A percentile compares a stretch with the other conserved stretches of the same genome.
These are phyloP conservation scores for Ptychadena robeensis DNA, from an alignment of 2,797 vertebrate species.

Conservation along the genomic window DNA sequence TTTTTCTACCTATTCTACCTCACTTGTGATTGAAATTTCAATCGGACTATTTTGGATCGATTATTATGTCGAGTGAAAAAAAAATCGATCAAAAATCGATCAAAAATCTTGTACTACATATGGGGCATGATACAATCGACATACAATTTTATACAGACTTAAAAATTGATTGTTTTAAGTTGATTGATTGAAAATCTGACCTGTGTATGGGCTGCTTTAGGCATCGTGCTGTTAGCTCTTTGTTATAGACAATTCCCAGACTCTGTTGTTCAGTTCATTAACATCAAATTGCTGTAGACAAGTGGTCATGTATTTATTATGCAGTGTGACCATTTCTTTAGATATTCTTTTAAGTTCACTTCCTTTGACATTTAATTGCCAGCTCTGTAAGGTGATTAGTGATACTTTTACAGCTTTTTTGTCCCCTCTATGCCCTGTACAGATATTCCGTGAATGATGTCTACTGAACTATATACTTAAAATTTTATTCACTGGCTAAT, in stretches of 20 bases:
- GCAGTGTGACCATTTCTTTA: not conserved
- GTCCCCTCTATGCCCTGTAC: not conserved
- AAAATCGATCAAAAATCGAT: too few species aligned
- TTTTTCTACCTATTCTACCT: too few species aligned
- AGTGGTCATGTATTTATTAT: constrained; percentile 5
- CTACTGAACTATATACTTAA: not conserved
- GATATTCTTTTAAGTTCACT: not conserved
- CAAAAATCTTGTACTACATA: too few species aligned
- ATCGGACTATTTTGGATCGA: too few species aligned
- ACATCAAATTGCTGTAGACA: not conserved
- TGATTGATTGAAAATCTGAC: too few species aligned
- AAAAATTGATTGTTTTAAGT: too few species aligned
- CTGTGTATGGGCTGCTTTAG: too few species aligned
- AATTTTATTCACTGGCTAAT: not conserved
- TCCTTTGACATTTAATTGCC: not conserved
- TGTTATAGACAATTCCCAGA: not conserved
- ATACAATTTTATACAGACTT: too few species aligned
- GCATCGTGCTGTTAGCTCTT: not conserved
- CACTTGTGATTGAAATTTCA: too few species aligned
- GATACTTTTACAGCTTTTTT: not conserved
- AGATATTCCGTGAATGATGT: not conserved
- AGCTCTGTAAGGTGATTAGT: not conserved
- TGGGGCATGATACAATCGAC: too few species aligned
- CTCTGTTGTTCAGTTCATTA: constrained; percentile 5
- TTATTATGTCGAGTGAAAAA: too few species aligned